These are phyloP conservation scores for Anisognathus igniventris DNA, from an alignment of 2,797 vertebrate genomes.

Conservation along the genomic window DNA sequence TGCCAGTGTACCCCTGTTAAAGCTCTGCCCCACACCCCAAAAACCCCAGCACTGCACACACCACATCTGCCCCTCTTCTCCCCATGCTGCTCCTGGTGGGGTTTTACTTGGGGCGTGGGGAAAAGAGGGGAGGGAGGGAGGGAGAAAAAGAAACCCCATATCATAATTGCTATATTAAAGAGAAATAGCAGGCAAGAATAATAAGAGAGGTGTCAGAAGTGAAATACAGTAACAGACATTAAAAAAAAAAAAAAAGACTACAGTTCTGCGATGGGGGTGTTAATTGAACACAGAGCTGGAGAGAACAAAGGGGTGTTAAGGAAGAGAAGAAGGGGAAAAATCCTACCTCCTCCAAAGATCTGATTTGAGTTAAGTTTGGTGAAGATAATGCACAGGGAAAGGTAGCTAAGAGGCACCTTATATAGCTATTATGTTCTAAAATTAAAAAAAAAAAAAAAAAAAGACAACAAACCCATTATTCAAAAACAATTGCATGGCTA, in stretches of 20 bases:
- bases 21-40: background rate
- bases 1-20: background rate
- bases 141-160: conserved; percentile 4
- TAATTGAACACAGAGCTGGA: conserved; percentile 62
- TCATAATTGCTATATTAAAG: conserved; percentile 62
- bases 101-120: background rate
- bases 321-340: conserved; percentile 39
- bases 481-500: conserved; percentile 26
- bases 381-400: conserved; percentile 43
- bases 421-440: conserved; percentile 56
- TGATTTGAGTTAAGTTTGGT: conserved; percentile 61
- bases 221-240: conserved; percentile 64
- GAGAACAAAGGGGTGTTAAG: conserved; percentile 71
- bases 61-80: rapidly evolving
- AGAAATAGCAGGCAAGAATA: conserved; percentile 59
- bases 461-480: background rate
- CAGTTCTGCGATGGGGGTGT: conserved; percentile 55
- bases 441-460: background rate
- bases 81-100: background rate
- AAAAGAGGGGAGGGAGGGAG: background rate
- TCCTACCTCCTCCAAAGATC: conserved; percentile 54
- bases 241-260: conserved; percentile 37
- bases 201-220: conserved; percentile 59
- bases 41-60: rapidly evolving
- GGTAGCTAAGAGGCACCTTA: conserved; percentile 37